Evolutionary conservation across 2,888 invertebrate species (phyloP).

Genomic region (Thelaira solivaga): DNA sequence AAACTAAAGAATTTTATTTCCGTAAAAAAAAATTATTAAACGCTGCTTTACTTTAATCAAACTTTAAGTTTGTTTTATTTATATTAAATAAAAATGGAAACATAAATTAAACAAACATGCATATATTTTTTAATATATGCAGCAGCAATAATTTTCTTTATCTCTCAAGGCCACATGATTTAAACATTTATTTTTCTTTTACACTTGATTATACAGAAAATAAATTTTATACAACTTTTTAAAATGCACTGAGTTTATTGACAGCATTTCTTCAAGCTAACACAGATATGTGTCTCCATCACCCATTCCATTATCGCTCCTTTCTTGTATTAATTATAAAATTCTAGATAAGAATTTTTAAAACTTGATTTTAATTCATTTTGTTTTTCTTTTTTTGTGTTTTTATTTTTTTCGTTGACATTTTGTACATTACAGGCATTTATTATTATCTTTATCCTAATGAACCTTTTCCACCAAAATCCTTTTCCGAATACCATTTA

Average conservation of each 20-base stretch:
- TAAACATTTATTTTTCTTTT: neutral
- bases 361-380: too few species aligned
- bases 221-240: neutral
- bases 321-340: neutral
- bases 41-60: too few species aligned
- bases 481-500: slow-evolving; percentile 70
- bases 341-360: slow-evolving; percentile 1
- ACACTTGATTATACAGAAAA: neutral
- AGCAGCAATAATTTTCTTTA: neutral
- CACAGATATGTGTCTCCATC: neutral
- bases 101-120: too few species aligned
- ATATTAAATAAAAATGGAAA: too few species aligned
- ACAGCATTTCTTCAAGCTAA: neutral
- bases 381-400: slow-evolving; percentile 43
- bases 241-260: slow-evolving; percentile 38
- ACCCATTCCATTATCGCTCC: neutral
- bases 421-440: slow-evolving; percentile 69
- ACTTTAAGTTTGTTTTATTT: too few species aligned
- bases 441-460: slow-evolving; percentile 76
- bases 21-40: too few species aligned
- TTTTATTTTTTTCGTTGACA: slow-evolving; percentile 58
- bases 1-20: too few species aligned
- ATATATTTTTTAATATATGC: too few species aligned
- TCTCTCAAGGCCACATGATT: neutral
- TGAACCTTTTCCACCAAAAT: slow-evolving; percentile 74